Evolutionary conservation across 2,888 invertebrate species (phyloP).

Genomic region (Eilema caniola): DNA sequence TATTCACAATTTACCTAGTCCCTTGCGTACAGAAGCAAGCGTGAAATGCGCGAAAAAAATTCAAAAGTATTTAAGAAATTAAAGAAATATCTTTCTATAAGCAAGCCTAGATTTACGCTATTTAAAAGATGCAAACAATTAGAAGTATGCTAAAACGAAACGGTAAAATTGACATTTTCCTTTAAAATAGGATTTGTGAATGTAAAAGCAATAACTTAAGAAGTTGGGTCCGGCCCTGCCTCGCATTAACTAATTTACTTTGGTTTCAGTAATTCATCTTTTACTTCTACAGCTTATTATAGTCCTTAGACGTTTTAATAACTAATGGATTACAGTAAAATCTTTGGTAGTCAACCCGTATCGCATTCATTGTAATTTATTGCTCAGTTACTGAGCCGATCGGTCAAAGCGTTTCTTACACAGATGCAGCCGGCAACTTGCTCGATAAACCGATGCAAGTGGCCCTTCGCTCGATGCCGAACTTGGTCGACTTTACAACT

Average conservation of each 20-base stretch:
- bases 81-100: no score
- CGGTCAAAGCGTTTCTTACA: neutral
- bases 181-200: no score
- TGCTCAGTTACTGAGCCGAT: neutral
- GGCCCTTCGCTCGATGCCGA: neutral
- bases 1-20: slow-evolving; percentile 2
- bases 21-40: neutral
- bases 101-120: no score
- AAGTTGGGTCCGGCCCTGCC: no score
- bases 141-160: no score
- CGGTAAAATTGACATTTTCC: no score
- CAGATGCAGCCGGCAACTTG: neutral
- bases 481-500: neutral
- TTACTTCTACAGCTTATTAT: neutral
- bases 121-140: no score
- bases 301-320: neutral
- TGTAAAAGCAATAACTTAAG: neutral
- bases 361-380: neutral
- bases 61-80: no score
- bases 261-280: neutral
- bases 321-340: neutral
- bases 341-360: neutral
- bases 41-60: no score
- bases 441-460: neutral
- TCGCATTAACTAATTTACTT: neutral